Evolutionary conservation across 1,140 invertebrate genomes (phyloP), one percentile per base, ranked within the genome.

Genomic region (Euglossa dilemma): DNA sequence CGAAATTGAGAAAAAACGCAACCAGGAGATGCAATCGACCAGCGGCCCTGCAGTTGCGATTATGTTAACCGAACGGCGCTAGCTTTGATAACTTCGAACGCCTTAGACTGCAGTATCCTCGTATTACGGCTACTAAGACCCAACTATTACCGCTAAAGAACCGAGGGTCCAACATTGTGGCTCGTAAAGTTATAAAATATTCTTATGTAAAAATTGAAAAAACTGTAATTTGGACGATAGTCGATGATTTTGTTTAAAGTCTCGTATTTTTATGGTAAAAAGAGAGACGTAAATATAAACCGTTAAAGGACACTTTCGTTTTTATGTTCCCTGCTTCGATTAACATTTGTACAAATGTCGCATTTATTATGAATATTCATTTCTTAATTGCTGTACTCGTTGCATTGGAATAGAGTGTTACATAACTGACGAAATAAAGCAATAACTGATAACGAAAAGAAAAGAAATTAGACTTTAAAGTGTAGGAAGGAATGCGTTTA

Each of bases 261-360:
- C 74, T 36, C 36, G n/a, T 72, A 69, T 43, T 54, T 64, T 64
- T 76, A 16, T 57, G 28, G 25, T 47, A 45, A 75, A 86, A 87
- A 87, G 80, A 64, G 64, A 43, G 36, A 25, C 36, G 23, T n/a
- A 71, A 43, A 66, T 63, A 75, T 50, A 36, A 72, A 83, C 54
- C 47, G 57, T 72, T 20, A 61, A 67, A 47, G 52, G 18, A 20
- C 54, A 56, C 80, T 87, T 84, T 84, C 72, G 83, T 57, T 79
- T 77, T 56, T 69, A 52, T 47, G 71, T 87, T 80, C 85, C 63
- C 86, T 82, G 87, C 82, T 85, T 85, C 88, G 88, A 85, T 75
- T 36, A 61, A 80, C 64, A 47, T 87, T 85, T 75, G 63, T 79
- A 43, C 71, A 80, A 76, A 59, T 70, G 47, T 50, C 36, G 66